Evolutionary conservation across 2,113 vertebrate genomes (phyloP), one percentile per base, ranked within the genome.

Genomic region (Cromileptes altivelis): DNA sequence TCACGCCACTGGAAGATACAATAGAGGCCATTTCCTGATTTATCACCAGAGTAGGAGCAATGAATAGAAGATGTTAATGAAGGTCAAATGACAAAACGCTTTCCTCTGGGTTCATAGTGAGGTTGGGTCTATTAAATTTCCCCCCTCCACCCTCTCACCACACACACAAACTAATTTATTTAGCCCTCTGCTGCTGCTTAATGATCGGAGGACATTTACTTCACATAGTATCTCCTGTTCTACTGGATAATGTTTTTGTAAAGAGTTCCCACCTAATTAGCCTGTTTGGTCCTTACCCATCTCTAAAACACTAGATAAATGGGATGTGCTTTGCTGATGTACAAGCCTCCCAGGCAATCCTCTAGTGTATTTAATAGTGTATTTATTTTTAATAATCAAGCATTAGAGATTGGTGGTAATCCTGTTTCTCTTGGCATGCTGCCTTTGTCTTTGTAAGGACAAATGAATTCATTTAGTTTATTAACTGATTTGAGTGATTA

Each of bases 61-160:
- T 93, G 91, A 93, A 90, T 91, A 80, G 89, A 90, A 85, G 75
- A 86, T 87, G 89, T 89, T 95, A 94, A 94, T 91, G 88, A 94
- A 94, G 94, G 92, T 93, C 90, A 94, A 90, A 92, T 60, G 85
- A 93, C 88, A 88, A 87, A 91, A 82, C 42, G 27, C 71, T 89
- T 67, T 69, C 78, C 42, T 60, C 47, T 77, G 70, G 79, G 85
- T 91, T 88, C 85, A 85, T 74, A 81, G 71, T 73, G 80, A 88
- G 87, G 85, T 82, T 82, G 78, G 74, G 77, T 91, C 77, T 90
- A 89, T 93, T 93, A 93, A 84, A 86, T 75, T 52, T n/a, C 72
- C 42, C 42, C 61, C 60, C 72, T 60, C 52, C 52, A 49, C 33
- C 6, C 49, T 50, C 18, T 17, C 49, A 50, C 49, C 17, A 5